phyloP scores from a whole-genome alignment of 2,888 invertebrate species.

The Corbicula japonica region DNA sequence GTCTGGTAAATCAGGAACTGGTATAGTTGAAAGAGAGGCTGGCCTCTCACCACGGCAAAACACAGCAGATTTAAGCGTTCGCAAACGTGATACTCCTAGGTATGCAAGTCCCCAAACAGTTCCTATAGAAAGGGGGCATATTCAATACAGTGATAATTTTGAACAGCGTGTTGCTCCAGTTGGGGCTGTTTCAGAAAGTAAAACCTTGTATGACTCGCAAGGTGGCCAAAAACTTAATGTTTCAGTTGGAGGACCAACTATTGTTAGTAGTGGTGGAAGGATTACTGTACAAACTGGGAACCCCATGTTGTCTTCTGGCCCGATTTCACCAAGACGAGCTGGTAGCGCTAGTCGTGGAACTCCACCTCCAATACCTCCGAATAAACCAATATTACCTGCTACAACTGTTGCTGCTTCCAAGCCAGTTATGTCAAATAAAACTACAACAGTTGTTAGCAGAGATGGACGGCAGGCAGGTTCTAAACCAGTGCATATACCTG shows the following conservation, averaged over 20 bases:
- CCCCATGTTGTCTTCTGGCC: conserved; percentile 56
- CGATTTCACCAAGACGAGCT: conserved; percentile 70
- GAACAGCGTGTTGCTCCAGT: conserved; percentile 71
- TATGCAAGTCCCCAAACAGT: conserved; percentile 63
- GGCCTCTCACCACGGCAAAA: conserved; percentile 58
- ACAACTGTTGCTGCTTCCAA: conserved; percentile 66
- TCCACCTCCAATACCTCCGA: conserved; percentile 85
- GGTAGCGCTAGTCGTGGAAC: conserved; percentile 78
- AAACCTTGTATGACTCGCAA: conserved; percentile 55
- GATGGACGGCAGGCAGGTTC: conserved; percentile 72
- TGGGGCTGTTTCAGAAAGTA: conserved; percentile 69
- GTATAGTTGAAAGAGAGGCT: conserved; percentile 60
- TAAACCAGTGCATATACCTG: conserved; percentile 80
- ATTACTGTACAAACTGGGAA: conserved; percentile 80
- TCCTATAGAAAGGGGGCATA: conserved; percentile 59
- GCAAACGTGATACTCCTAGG: conserved; percentile 61
- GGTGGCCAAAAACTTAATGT: conserved; percentile 52
- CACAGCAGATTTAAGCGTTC: conserved; percentile 51
- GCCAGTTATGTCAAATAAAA: conserved; percentile 63
- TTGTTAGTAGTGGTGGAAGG: conserved; percentile 77
- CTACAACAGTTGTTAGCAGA: conserved; percentile 79
- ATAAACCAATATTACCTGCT: conserved; percentile 82
- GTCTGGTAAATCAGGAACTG: conserved; percentile 43
- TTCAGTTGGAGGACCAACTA: conserved; percentile 65
- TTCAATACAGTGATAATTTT: conserved; percentile 58